Evolutionary conservation across 2,888 invertebrate species (phyloP).

Genomic region (Macrophya alboannulata): DNA sequence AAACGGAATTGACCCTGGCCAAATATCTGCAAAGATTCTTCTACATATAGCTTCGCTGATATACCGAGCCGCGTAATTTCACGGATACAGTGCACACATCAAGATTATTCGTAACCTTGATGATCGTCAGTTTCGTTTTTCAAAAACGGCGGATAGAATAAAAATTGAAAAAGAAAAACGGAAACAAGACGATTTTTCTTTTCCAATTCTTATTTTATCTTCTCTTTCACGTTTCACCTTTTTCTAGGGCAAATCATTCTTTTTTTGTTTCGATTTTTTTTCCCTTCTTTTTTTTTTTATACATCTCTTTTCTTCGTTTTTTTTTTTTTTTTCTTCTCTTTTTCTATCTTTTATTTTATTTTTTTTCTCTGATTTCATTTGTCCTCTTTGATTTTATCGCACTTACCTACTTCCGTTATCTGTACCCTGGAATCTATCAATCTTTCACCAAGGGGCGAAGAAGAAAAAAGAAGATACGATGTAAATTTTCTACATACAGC

Average conservation of each 20-base stretch:
- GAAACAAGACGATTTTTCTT: not conserved
- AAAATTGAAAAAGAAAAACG: not conserved
- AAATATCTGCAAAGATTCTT: not conserved
- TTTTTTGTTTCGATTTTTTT: not conserved
- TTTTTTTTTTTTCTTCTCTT: not conserved
- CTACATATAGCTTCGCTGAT: not conserved
- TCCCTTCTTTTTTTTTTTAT: not conserved
- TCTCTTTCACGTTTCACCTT: too few relatives aligned
- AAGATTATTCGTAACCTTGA: conserved; percentile 2
- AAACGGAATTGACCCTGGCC: conserved; percentile 3
- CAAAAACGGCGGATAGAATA: not conserved
- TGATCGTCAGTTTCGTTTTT: conserved; percentile 1
- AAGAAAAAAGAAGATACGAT: conserved; percentile 7
- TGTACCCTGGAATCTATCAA: conserved; percentile 1
- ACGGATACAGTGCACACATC: too few relatives aligned
- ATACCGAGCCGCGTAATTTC: conserved; percentile 21
- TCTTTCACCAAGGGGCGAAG: not conserved
- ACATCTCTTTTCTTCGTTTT: not conserved
- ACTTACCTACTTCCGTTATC: conserved; percentile 39
- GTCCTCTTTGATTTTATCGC: conserved; percentile 31
- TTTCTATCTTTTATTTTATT: not conserved
- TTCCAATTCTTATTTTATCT: too few relatives aligned
- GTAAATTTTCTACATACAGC: not conserved
- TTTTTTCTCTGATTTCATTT: not conserved
- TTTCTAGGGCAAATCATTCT: too few relatives aligned